Base-by-base conservation (phyloP, 2,888 invertebrate species). In the Alloplasta piceator region DNA sequence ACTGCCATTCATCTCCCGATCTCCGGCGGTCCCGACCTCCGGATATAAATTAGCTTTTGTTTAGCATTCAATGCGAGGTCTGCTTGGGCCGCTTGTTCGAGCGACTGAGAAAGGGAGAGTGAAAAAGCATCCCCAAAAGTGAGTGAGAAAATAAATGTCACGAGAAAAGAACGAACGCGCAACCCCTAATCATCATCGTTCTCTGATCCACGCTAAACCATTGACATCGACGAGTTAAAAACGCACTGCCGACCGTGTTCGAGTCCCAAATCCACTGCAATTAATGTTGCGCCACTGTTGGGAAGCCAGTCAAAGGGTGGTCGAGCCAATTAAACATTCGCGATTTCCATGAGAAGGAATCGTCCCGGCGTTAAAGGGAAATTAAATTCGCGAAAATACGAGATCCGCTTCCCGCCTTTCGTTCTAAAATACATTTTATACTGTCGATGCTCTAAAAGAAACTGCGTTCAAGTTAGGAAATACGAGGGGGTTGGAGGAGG, bases 1-100 rank as follows among this genome's bases (percentile, higher is more conserved):
- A 86, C 81, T 87, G 88, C 91, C 89, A 92, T 92, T 92, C 92
- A 92, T 92, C 91, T 92, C 90, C 87, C 91, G 92, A 91, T 91
- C 91, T 92, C 91, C 87, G 86, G 89, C 86, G 88, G 90, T 87
- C 87, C 86, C 89, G 88, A 89, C 90, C 90, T 89, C 88, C 88
- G 90, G 91, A 91, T 92, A 92, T 92, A 92, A 92, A 92, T 92
- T 92, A 92, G 91, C 92, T 92, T 92, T 92, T 92, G 91, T 92
- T 91, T 92, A 92, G 91, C 91, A 92, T 92, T 92, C 92, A 92
- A 91, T 91, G 91, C 91, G 76, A 87, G 87, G 79, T 60, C 71
- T 26, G 26, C 26, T 26, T 68, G 82, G 82, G 82, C 10, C 16
- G 46, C 88, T 87, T 86, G 84, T 78, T 72, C 84, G 81, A 85